These are phyloP conservation scores for Perca flavescens DNA, from an alignment of 2,113 vertebrate genomes.

Conservation along the genomic window DNA sequence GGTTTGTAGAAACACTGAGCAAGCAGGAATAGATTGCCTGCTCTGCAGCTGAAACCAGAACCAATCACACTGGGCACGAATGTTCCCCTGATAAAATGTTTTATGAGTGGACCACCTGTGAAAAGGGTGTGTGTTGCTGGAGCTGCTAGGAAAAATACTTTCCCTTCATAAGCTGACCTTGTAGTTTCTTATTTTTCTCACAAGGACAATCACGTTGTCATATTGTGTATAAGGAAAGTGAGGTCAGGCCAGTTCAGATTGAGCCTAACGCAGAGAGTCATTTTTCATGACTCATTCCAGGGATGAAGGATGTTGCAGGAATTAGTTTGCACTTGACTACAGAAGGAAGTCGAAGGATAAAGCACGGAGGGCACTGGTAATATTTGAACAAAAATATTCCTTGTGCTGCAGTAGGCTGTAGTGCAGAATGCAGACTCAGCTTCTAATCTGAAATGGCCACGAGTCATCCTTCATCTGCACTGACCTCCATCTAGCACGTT, in stretches of 20 bases:
- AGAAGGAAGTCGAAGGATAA: constrained; percentile 31
- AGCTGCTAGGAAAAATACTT: constrained; percentile 6
- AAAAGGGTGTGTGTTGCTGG: not conserved
- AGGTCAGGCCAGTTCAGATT: constrained; percentile 23
- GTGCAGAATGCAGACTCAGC: constrained; percentile 37
- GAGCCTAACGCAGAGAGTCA: constrained; percentile 25
- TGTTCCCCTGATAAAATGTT: constrained; percentile 5
- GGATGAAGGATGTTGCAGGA: constrained; percentile 44
- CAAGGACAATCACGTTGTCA: constrained; percentile 20
- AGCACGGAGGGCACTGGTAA: constrained; percentile 26
- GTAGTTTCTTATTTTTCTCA: constrained; percentile 26
- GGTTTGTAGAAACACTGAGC: constrained; percentile 33
- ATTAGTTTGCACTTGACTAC: constrained; percentile 27
- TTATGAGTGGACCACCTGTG: constrained; percentile 20
- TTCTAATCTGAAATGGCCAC: constrained; percentile 29
- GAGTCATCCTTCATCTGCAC: constrained; percentile 38
- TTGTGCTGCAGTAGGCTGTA: constrained; percentile 17
- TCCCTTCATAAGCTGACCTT: constrained; percentile 7
- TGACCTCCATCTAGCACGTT: constrained; percentile 16
- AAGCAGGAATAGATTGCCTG: constrained; percentile 13
- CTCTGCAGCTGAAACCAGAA: constrained; percentile 34
- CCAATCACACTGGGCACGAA: constrained; percentile 35
- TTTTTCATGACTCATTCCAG: constrained; percentile 56
- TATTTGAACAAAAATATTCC: constrained; percentile 30
- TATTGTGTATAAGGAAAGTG: constrained; percentile 11